Base-by-base conservation (phyloP, 30 jellyfish, hydroid and myxozoan genomes). In the Hydractinia symbiolongicarpus region DNA sequence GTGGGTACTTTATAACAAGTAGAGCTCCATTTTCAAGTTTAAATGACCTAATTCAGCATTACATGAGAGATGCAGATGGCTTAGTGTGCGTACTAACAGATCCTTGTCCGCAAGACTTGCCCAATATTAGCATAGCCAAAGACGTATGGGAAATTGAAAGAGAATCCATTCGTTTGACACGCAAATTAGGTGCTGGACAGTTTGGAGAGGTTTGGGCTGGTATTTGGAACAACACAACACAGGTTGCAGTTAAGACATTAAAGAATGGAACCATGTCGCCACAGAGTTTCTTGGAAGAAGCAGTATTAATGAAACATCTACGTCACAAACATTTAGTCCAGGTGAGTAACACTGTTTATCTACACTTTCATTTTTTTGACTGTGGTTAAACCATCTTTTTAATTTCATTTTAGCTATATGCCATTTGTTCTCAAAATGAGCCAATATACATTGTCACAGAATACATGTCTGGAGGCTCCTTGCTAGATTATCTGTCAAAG, bases 201-300 rank as follows among this genome's bases (percentile, higher is more conserved):
- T 94, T 94, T 85, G 99, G 99, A 9, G 97, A 94, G 61, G 99
- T 94, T 4, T 94, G 99, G 99, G 96, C 96, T 40, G 99, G 97
- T 10, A 78, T 82, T 9, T 94, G 96, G 96, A 88, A 89, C 76
- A 94, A 89, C 51, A 85, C 97, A 72, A 88, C 95, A 10, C 95
- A 86, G 54, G 99, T 94, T 69, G 99, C 99, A 5, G 97, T 94
- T 50, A 94, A 94, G 71, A 94, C 99, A 13, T 82, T 94, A 50
- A 86, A 82, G 53, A 83, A 79, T 30, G 97, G 96, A 14, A 94
- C 99, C 5, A 94, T 94, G 97, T 88, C 97, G 6, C 97, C 97
- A 5, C 77, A 90, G 13, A 88, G 90, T 21, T 94, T 94, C 83
- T 85, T 89, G 55, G 95, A 86, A 53, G 99, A 94, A 73, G 99